Evolutionary conservation across 2,113 vertebrate species (phyloP).

Genomic region (Diadophis punctatus): DNA sequence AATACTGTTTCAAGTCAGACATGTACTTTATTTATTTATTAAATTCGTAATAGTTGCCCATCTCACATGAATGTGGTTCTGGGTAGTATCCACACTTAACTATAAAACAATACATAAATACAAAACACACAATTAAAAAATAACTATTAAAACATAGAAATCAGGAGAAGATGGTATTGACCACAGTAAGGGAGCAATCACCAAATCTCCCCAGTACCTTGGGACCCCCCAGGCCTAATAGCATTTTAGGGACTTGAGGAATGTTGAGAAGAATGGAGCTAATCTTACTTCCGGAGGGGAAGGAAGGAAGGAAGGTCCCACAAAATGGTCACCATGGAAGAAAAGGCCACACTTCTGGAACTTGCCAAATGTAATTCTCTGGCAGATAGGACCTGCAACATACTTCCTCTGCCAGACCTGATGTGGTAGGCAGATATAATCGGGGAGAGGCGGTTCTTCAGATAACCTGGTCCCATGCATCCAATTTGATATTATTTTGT

Average conservation of each 20-base stretch:
- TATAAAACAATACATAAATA: neutral
- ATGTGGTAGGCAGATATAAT: neutral
- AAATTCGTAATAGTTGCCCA: neutral
- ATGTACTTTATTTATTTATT: neutral
- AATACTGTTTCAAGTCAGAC: neutral
- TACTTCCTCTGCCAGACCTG: neutral
- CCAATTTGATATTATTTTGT: neutral
- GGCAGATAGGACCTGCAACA: neutral
- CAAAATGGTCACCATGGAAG: neutral
- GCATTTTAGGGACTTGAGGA: neutral
- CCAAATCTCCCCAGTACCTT: neutral
- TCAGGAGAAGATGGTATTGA: neutral
- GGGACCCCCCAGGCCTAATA: neutral
- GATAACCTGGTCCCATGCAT: neutral
- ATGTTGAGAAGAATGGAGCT: neutral
- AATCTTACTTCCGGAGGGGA: neutral
- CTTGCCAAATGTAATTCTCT: neutral
- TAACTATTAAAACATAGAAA: neutral
- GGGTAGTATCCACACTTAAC: neutral
- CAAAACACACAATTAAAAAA: neutral
- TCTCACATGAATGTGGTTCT: neutral
- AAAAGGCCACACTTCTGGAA: neutral
- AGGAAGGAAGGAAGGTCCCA: neutral
- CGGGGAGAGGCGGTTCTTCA: neutral
- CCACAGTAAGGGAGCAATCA: neutral